Evolutionary conservation across 2,797 vertebrate genomes (phyloP).

Genomic region (Artibeus lituratus): DNA sequence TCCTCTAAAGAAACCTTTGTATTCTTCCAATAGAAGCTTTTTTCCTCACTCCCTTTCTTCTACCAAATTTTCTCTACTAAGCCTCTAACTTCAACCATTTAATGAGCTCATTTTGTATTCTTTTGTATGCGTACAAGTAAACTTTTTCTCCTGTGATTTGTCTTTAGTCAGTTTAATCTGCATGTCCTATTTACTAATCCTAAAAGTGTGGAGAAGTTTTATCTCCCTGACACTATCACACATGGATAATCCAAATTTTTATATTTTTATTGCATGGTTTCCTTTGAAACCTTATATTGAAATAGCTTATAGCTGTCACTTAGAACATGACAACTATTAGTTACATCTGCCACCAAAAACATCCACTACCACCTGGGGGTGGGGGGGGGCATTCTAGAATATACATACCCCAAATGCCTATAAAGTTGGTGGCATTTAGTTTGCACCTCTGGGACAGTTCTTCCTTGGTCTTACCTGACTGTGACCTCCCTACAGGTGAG

Average conservation of each 20-base stretch:
- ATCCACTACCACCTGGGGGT: not conserved
- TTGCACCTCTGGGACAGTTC: not conserved
- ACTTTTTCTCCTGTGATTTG: not conserved
- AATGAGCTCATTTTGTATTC: not conserved
- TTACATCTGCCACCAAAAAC: not conserved
- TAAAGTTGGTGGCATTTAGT: not conserved
- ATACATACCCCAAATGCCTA: not conserved
- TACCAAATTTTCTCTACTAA: not conserved
- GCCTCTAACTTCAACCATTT: not conserved
- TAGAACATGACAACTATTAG: not conserved
- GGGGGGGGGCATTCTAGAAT: not conserved
- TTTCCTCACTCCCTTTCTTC: not conserved
- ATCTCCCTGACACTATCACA: not conserved
- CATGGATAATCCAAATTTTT: not conserved
- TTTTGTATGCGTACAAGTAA: not conserved
- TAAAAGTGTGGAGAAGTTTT: not conserved
- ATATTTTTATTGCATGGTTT: not conserved
- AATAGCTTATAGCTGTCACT: not conserved
- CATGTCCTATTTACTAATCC: not conserved
- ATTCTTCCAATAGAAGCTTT: not conserved
- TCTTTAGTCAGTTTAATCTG: not conserved
- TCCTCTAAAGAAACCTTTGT: not conserved
- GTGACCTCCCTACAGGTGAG: not conserved
- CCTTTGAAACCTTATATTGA: constrained; percentile 29
- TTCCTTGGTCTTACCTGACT: not conserved